Conservation (phyloP, 2,113 vertebrate genomes). For the Ia io region DNA sequence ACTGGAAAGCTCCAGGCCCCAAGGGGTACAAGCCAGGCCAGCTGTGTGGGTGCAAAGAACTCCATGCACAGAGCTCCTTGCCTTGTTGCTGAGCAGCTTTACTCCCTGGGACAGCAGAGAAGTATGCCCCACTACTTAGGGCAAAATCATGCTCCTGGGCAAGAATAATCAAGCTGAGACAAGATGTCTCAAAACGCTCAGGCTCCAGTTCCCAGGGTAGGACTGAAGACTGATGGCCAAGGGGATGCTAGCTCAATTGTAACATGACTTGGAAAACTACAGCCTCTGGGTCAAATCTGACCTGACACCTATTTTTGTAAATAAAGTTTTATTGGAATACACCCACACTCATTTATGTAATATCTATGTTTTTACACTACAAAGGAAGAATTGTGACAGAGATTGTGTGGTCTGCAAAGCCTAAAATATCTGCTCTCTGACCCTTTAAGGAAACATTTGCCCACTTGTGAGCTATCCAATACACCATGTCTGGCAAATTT, state of each 20-base stretch:
- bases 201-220: not conserved
- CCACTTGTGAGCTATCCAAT: not conserved
- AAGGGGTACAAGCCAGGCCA: not conserved
- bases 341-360: not conserved
- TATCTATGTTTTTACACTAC: not conserved
- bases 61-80: not conserved
- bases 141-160: not conserved
- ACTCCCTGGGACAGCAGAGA: conserved; percentile 2
- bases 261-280: not conserved
- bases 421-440: not conserved
- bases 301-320: not conserved
- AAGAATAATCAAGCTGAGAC: not conserved
- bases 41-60: not conserved
- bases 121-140: not conserved
- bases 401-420: not conserved
- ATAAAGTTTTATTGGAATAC: not conserved
- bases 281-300: not conserved
- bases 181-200: conserved; percentile 28
- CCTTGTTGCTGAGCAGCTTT: not conserved
- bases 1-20: not conserved
- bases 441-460: not conserved
- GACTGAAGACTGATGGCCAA: not conserved
- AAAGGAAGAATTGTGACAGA: not conserved
- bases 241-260: not conserved
- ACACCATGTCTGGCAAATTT: not conserved